Evolutionary conservation across 2,113 vertebrate genomes (phyloP), one percentile per base, ranked within the genome.

Genomic region (Procapra przewalskii): DNA sequence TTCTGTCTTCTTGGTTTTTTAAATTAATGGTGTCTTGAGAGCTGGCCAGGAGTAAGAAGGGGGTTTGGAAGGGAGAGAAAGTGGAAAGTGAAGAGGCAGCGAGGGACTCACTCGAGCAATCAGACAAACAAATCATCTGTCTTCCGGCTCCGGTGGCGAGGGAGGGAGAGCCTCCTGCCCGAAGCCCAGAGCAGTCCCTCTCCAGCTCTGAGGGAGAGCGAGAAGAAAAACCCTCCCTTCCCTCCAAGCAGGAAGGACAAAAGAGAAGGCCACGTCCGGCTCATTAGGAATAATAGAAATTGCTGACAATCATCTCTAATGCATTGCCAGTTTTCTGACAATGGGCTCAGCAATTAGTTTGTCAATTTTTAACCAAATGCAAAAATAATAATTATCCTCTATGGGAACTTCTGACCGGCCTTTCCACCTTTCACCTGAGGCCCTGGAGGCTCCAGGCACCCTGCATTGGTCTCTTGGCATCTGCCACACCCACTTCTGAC

Each of bases 101-200:
- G 21, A 85, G 83, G 82, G 97, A 85, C 80, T 54, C 67, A 19
- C 87, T 36, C 6, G 6, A 90, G 97, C 86, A 93, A 94, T 84
- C 96, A 94, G 83, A 96, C 97, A 96, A 97, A 98, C 94, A 98
- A 94, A 97, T 91, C 97, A 96, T 97, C 94, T 55, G 64, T 97
- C 98, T 98, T 96, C 92, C 43, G 91, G 89, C 95, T 98, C 85
- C 1, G 92, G 75, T 50, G 85, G 97, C 92, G 84, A 95, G 50
- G 59, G 88, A 82, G 33, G 80, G 50, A 54, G 94, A 77, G 52
- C 64, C 25, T 91, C 79, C 96, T 43, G 19, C 86, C 79, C 36
- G 62, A 94, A 80, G 97, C 98, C 93, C 96, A 94, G 94, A 97
- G 98, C 40, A 91, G n/a, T 91, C 48, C 33, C 90, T 91, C 85